Percentiles rank a stretch among this genome's conserved stretches.
These are phyloP conservation scores for Etheostoma cragini DNA, from an alignment of 2,113 vertebrate genomes.

Conservation along the genomic window DNA sequence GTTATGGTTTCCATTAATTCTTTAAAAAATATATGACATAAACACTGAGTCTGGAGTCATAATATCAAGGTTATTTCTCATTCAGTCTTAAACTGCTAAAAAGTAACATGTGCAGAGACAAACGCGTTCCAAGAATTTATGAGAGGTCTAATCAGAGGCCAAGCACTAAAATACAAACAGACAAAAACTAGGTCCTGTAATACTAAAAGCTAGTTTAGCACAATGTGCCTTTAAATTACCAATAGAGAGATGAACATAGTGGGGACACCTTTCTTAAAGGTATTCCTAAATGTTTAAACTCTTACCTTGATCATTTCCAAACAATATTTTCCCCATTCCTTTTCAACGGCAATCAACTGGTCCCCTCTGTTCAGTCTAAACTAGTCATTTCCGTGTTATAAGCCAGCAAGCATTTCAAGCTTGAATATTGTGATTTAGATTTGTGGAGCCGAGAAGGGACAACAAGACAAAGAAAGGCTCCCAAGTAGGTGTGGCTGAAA, in stretches of 20 bases:
- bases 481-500: conserved; percentile 52
- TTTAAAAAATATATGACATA: not conserved
- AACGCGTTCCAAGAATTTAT: conserved; percentile 1
- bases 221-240: not conserved
- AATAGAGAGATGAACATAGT: not conserved
- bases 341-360: not conserved
- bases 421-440: conserved; percentile 11
- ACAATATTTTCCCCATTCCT: conserved; percentile 53
- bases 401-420: not conserved
- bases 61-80: not conserved
- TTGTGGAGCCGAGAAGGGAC: not conserved
- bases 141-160: not conserved
- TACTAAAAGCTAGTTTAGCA: not conserved
- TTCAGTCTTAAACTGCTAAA: not conserved
- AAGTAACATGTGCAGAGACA: not conserved
- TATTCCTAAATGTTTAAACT: not conserved
- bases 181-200: not conserved
- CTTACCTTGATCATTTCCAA: conserved; percentile 60
- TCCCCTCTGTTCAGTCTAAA: not conserved
- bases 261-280: not conserved
- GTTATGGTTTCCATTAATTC: not conserved
- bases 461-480: conserved; percentile 28
- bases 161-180: not conserved
- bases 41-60: not conserved
- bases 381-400: conserved; percentile 8